A percentile compares a stretch with the other conserved stretches of the same genome.
Evolutionary conservation across 2,797 vertebrate species (phyloP).

Genomic region (Pristis pectinata): DNA sequence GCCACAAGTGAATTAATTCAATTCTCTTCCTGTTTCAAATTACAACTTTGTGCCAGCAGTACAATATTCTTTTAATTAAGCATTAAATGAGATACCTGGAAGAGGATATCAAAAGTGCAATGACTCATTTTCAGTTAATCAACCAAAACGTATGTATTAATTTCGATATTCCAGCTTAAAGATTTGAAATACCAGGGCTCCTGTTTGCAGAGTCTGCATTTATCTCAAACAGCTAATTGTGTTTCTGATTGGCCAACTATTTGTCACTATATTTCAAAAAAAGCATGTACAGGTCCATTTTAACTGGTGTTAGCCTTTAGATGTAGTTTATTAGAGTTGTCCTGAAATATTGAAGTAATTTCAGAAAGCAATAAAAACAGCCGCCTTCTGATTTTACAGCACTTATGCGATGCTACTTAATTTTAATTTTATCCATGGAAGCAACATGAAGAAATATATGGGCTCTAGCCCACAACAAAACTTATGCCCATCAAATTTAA

Average conservation of each 20-base stretch:
- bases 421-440: not conserved
- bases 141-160: constrained; percentile 9
- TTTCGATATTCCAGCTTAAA: not conserved
- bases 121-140: constrained; percentile 34
- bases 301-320: not conserved
- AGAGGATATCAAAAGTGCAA: constrained; percentile 34
- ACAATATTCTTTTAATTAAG: constrained; percentile 38
- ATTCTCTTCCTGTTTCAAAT: not conserved
- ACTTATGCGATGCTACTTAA: not conserved
- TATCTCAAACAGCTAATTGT: not conserved
- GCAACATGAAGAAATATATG: not conserved
- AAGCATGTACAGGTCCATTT: not conserved
- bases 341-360: constrained; percentile 26
- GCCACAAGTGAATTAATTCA: constrained; percentile 16
- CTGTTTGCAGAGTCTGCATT: not conserved
- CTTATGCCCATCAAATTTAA: not conserved
- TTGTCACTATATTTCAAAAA: not conserved
- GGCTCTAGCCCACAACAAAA: not conserved
- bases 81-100: constrained; percentile 21
- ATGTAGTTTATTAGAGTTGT: not conserved
- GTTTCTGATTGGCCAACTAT: constrained; percentile 13
- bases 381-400: not conserved
- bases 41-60: not conserved
- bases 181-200: not conserved
- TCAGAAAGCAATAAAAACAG: constrained; percentile 3